Evolutionary conservation across 2,888 invertebrate genomes (phyloP), one percentile per base, ranked within the genome.

Genomic region (Torymus aiolomorphi): DNA sequence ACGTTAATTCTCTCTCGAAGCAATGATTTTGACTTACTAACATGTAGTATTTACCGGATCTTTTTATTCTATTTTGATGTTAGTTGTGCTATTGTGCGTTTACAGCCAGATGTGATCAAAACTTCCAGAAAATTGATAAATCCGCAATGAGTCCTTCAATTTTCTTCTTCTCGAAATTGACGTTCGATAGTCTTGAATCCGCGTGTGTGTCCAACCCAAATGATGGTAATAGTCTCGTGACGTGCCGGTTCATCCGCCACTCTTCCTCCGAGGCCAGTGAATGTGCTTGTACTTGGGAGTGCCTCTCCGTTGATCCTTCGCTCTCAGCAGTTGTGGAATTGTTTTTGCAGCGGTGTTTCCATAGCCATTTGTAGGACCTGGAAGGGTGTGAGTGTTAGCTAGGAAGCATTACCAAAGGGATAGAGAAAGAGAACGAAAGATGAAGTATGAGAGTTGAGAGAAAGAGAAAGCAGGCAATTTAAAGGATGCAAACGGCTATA

Each of bases 341-440:
- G 78, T 83, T 77, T 52, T 51, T 49, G 72, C 65, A 69, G 75
- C 66, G 61, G 56, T 16, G 51, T 78, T 73, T 72, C 76, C 72
- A 59, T 80, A 14, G 78, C 76, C 82, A 81, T 71, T 67, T 73
- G 65, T 77, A 81, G 82, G 83, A 89, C 86, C 89, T 90, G 84
- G 86, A 88, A 88, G 85, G 86, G 86, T 89, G 89, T 90, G 89
- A 90, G 90, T 83, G 88, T 90, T 89, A 89, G 88, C 88, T 87
- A 89, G 88, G 86, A 88, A 88, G 84, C 85, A 84, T 84, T 80
- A 84, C 84, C 83, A 84, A 85, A 81, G 24, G 77, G 73, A 63
- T 67, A 80, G 67, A 78, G 31, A 57, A 65, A 74, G 72, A 74
- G 42, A 75, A 42, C 13, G 42, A 69, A 67, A 80, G 63, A 59